Evolutionary conservation across 1,140 invertebrate genomes (phyloP), one percentile per base, ranked within the genome.

Genomic region (Listronotus oregonensis): DNA sequence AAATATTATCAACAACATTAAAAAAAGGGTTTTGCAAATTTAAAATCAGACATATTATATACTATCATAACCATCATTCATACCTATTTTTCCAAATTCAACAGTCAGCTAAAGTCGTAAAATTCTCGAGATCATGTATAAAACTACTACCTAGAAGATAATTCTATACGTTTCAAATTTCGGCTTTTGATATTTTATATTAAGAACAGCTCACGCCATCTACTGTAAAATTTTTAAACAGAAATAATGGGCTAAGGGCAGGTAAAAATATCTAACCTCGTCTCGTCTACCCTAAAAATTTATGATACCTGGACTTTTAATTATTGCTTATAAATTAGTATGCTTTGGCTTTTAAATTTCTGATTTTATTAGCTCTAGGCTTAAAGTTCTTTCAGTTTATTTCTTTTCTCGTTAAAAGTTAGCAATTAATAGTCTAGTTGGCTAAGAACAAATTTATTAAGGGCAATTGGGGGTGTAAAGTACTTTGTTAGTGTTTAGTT

Each of bases 261-360:
- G 54, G 54, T 56, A 56, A 44, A 56, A 56, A 56, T 39, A 8
- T 39, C 21, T 43, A 11, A 21, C 8, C 47, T 21, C 15, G 47
- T 18, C 12, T 50, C 15, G 21, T n/a, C 47, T 12, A 37, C 54
- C 54, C 18, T 18, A 54, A 27, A 56, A 8, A 56, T 56, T 56
- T 56, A 56, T 21, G 54, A 34, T 56, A 56, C 54, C 37, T 34
- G 39, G 21, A 21, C 15, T 21, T 56, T 56, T 56, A 56, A 56
- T 56, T 56, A 56, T 56, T 56, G 54, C 54, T 56, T 56, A 56
- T 56, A 56, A 56, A 56, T 56, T 44, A 44, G 54, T 42, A 42
- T 34, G n/a, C 54, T 42, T n/a, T 39, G 43, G n/a, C 18, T 27
- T 21, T 50, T 18, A 21, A 27, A 50, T 50, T 21, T 50, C 21